Conservation (phyloP, 2,888 invertebrate species). For the Eueremaeus valkanovi region DNA sequence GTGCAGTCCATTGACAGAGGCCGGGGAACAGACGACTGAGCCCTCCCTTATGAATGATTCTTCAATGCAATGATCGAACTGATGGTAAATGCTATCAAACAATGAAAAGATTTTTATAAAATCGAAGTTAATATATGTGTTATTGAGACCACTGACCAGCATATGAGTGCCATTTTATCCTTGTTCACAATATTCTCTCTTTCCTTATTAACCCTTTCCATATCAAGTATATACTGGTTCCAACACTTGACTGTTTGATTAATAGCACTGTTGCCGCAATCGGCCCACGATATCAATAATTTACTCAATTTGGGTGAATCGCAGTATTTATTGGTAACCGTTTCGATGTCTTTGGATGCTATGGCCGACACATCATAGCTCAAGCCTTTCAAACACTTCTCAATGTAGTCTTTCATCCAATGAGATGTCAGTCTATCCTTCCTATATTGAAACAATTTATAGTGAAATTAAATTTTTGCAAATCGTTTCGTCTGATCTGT, state of each 20-base stretch:
- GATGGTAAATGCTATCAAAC: background rate
- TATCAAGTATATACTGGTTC: background rate
- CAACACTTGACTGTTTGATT: constrained; percentile 21
- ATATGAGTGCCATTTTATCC: background rate
- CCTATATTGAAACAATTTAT: background rate
- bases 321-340: background rate
- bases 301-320: constrained; percentile 11
- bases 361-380: background rate
- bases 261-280: background rate
- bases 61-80: constrained; percentile 2
- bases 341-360: background rate
- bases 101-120: background rate
- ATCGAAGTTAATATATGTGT: too few species aligned
- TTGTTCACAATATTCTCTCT: background rate
- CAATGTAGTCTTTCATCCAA: background rate
- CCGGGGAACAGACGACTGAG: background rate
- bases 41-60: background rate
- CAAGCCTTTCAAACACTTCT: background rate
- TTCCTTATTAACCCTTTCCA: background rate
- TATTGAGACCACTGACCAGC: constrained; percentile 2
- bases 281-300: background rate
- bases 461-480: background rate
- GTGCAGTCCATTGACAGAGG: background rate
- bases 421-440: background rate
- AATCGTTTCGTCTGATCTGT: too few species aligned